Conservation (phyloP, 2,797 vertebrate species). For the Jordanella pulchra region DNA sequence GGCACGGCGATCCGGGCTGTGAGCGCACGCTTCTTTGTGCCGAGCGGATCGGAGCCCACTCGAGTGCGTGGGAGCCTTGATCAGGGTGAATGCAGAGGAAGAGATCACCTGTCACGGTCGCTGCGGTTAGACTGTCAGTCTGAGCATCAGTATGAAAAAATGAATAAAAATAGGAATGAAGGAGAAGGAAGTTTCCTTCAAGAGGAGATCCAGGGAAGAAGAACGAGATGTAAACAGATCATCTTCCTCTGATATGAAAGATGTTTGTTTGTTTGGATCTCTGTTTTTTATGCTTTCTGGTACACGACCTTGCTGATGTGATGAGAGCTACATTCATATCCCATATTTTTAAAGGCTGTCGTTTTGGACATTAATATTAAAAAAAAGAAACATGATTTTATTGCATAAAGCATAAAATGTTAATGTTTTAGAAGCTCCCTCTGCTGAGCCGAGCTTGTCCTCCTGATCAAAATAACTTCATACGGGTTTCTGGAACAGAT, state of each 20-base stretch:
- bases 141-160: not conserved
- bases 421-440: not conserved
- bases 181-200: conserved; percentile 9
- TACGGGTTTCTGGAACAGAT: too few relatives aligned
- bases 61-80: conserved; percentile 57
- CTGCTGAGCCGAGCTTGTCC: not conserved
- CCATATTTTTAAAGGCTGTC: not conserved
- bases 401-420: not conserved
- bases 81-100: conserved; percentile 24
- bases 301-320: conserved; percentile 1
- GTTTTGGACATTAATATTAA: not conserved
- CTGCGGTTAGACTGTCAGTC: conserved; percentile 31
- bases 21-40: conserved; percentile 23
- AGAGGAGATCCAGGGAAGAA: too few relatives aligned
- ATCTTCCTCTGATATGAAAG: too few relatives aligned
- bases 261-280: too few relatives aligned
- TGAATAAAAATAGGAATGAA: not conserved
- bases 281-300: too few relatives aligned
- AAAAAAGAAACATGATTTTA: not conserved
- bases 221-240: too few relatives aligned
- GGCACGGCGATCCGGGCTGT: conserved; percentile 23
- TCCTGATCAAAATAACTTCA: conserved; percentile 2
- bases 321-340: not conserved
- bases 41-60: conserved; percentile 53
- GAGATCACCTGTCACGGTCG: conserved; percentile 28